A percentile compares a stretch with the other conserved stretches of the same genome.
Conservation (phyloP, 2,888 invertebrate species). For the Steinernema hermaphroditum region DNA sequence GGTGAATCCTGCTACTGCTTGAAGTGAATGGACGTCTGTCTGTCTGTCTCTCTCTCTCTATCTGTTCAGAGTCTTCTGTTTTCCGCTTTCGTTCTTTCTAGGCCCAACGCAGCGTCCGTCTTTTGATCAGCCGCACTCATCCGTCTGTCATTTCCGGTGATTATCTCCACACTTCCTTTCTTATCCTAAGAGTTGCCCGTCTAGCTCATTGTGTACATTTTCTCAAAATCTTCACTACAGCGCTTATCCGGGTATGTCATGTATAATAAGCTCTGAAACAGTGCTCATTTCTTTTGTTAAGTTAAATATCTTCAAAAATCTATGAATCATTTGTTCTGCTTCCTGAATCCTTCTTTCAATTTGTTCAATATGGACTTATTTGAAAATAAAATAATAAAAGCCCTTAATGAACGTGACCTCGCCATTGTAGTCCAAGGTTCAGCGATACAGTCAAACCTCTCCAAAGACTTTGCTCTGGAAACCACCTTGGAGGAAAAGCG, state of each 20-base stretch:
- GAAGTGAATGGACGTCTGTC: constrained; percentile 16
- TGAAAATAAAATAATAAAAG: constrained; percentile 25
- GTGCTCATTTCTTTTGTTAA: constrained; percentile 9
- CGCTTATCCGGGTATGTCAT: constrained; percentile 29
- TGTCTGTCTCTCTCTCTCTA: neutral
- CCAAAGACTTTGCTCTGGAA: no score
- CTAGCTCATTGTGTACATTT: constrained; percentile 27
- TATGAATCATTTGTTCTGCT: neutral
- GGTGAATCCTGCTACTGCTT: constrained; percentile 14
- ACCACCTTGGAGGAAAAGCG: no score
- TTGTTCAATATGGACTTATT: constrained; percentile 14
- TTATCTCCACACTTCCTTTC: neutral
- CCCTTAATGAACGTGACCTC: neutral
- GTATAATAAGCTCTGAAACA: constrained; percentile 26
- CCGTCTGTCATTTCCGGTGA: constrained; percentile 20
- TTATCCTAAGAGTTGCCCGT: neutral
- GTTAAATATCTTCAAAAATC: neutral
- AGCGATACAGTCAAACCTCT: no score
- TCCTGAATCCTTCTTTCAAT: neutral
- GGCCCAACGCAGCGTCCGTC: neutral
- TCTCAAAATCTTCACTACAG: constrained; percentile 18
- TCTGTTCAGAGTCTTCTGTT: constrained; percentile 5
- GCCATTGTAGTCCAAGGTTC: neutral
- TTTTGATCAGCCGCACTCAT: neutral
- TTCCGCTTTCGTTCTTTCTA: neutral